phyloP scores from a whole-genome alignment of 2,888 invertebrate genomes.

The Amiota communis region DNA sequence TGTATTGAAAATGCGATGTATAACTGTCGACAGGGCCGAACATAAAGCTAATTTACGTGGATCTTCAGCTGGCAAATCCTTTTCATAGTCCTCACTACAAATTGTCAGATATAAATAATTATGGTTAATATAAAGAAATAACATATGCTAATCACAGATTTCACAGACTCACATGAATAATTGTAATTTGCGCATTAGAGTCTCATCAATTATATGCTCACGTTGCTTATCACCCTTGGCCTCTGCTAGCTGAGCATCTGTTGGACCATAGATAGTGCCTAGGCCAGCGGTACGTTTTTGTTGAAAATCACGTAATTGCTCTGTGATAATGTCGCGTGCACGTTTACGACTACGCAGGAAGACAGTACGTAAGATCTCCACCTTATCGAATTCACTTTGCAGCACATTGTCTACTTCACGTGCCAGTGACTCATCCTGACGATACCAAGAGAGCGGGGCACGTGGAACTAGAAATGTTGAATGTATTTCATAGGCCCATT shows the following conservation, averaged over 20 bases:
- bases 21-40: conserved; percentile 86
- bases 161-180: conserved; percentile 78
- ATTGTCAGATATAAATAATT: too few relatives aligned
- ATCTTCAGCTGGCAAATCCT: conserved; percentile 76
- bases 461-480: conserved; percentile 94
- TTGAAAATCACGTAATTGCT: conserved; percentile 76
- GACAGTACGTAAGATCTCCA: conserved; percentile 89
- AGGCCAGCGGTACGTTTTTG: conserved; percentile 92
- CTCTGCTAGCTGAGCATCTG: conserved; percentile 84
- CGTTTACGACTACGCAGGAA: conserved; percentile 91
- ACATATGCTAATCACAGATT: not conserved
- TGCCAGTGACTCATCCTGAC: conserved; percentile 83
- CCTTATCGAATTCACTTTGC: conserved; percentile 88
- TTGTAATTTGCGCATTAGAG: conserved; percentile 83
- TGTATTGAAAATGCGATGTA: conserved; percentile 84
- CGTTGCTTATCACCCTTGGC: conserved; percentile 85
- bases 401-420: conserved; percentile 92
- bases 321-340: conserved; percentile 71
- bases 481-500: conserved; percentile 99
- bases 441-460: conserved; percentile 75
- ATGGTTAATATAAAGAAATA: too few relatives aligned
- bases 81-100: conserved; percentile 78
- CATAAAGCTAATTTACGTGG: conserved; percentile 79
- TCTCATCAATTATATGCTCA: conserved; percentile 83
- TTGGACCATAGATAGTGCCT: conserved; percentile 91